These are phyloP conservation scores for Pocillopora damicornis DNA, from an alignment of 64 coral and sea anemone species.

Conservation along the genomic window DNA sequence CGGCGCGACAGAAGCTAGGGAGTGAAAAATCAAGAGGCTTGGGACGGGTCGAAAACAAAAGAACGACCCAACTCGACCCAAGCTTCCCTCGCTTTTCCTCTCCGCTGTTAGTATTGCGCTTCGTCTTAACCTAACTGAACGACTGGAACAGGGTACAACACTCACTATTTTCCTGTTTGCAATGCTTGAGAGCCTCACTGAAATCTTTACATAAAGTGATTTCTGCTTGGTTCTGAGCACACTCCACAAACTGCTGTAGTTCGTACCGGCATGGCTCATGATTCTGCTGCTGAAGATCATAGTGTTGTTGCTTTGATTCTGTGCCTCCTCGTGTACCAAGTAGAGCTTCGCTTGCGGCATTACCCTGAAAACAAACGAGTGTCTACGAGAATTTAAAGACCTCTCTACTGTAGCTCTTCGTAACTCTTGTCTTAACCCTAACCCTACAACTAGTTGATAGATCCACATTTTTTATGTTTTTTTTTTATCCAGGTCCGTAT, in stretches of 20 bases:
- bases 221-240: constrained; percentile 86
- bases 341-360: constrained; percentile 80
- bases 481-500: too few species aligned
- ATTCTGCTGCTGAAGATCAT: constrained; percentile 43
- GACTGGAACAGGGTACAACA: neutral
- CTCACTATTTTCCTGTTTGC: constrained; percentile 87
- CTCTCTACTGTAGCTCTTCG: too few species aligned
- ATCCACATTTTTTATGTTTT: too few species aligned
- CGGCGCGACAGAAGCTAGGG: too few species aligned
- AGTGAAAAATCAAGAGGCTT: too few species aligned
- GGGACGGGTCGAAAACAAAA: too few species aligned
- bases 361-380: constrained; percentile 55
- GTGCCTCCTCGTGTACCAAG: constrained; percentile 42
- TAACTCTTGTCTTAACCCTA: too few species aligned
- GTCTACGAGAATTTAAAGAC: neutral
- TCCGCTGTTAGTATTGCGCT: too few species aligned
- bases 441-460: too few species aligned
- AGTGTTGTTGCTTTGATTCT: constrained; percentile 37
- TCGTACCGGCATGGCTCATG: constrained; percentile 82
- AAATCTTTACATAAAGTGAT: constrained; percentile 85
- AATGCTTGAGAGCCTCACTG: constrained; percentile 93
- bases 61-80: too few species aligned
- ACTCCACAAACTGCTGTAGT: constrained; percentile 96
- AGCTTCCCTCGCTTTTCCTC: too few species aligned
- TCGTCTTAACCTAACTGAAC: neutral